Percentiles rank a stretch among this genome's conserved stretches.
Evolutionary conservation across 2,113 vertebrate genomes (phyloP).

Genomic region (Sinocyclocheilus rhinocerous): DNA sequence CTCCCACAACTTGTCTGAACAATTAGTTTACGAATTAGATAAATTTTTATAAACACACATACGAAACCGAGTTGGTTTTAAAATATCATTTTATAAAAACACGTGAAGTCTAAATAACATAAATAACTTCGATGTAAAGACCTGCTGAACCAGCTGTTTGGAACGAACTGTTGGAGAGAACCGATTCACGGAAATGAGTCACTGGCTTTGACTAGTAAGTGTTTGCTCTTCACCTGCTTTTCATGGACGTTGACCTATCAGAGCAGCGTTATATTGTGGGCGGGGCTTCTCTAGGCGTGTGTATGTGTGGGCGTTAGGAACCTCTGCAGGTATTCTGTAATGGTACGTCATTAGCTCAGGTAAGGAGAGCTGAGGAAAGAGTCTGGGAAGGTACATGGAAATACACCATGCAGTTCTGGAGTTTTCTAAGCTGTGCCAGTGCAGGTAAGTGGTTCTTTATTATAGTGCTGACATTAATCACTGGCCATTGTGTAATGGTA

Average conservation of each 20-base stretch:
- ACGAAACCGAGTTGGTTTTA: background rate
- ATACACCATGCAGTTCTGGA: conserved; percentile 59
- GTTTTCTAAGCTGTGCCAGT: conserved; percentile 52
- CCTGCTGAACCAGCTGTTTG: background rate
- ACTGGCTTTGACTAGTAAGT: background rate
- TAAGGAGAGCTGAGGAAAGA: background rate
- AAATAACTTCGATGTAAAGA: background rate
- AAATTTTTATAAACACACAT: background rate
- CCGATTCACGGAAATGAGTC: background rate
- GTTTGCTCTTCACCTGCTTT: background rate
- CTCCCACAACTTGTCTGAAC: background rate
- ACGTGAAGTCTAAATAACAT: background rate
- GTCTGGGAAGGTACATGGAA: conserved; percentile 31
- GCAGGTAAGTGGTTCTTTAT: conserved; percentile 47
- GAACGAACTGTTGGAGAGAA: background rate
- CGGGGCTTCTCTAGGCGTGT: conserved; percentile 31
- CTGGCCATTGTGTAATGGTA: conserved; percentile 3
- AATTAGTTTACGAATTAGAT: too few species aligned
- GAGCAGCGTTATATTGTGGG: conserved; percentile 33
- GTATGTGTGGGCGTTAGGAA: conserved; percentile 4
- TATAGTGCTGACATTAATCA: conserved; percentile 3
- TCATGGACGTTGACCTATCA: conserved; percentile 49
- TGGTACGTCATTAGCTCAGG: conserved; percentile 33
- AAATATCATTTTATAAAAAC: background rate
- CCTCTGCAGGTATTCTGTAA: conserved; percentile 35